These are phyloP conservation scores for Arge pagana DNA, from an alignment of 2,888 invertebrate species.

Conservation along the genomic window DNA sequence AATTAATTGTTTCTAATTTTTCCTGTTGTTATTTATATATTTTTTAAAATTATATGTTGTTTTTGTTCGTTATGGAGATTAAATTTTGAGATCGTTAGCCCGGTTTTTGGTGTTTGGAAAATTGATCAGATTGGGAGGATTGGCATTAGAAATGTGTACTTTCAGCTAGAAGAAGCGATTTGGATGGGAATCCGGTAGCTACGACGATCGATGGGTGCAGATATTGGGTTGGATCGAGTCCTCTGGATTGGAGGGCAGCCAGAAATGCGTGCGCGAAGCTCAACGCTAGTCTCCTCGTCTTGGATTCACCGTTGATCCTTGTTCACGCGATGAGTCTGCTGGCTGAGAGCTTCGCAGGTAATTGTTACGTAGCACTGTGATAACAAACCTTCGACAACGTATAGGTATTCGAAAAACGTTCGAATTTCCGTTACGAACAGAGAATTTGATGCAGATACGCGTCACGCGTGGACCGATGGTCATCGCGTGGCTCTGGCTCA, in stretches of 20 bases:
- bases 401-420: background rate
- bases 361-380: background rate
- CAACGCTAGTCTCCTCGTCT: constrained; percentile 30
- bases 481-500: background rate
- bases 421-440: background rate
- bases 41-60: background rate
- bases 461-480: constrained; percentile 35
- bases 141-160: no score
- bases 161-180: constrained; percentile 25
- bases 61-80: no score
- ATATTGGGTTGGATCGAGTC: constrained; percentile 31
- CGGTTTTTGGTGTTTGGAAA: no score
- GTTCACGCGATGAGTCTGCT: constrained; percentile 32
- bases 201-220: constrained; percentile 26
- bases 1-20: no score
- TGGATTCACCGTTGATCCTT: constrained; percentile 32
- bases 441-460: constrained; percentile 26
- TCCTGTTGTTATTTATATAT: no score
- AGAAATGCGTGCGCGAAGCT: constrained; percentile 26
- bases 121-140: no score
- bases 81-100: no score
- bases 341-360: constrained; percentile 32
- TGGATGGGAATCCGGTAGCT: constrained; percentile 19
- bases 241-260: constrained; percentile 29
- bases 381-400: background rate